These are phyloP conservation scores for Limenitis camilla DNA, from an alignment of 2,888 invertebrate species.

Conservation along the genomic window DNA sequence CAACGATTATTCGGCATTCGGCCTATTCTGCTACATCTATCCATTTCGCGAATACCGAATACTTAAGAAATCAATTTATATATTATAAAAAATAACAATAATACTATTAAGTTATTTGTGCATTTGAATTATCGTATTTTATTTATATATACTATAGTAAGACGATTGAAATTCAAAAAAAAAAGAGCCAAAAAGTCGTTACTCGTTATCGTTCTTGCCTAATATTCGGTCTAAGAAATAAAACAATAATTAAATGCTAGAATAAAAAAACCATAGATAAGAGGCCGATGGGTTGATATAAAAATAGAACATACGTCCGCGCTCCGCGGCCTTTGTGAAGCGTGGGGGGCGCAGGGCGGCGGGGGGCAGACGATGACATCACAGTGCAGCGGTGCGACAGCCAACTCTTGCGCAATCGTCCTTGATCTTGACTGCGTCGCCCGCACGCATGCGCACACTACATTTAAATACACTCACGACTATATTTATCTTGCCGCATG, in stretches of 20 bases:
- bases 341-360: conserved; percentile 34
- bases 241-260: conserved; percentile 1
- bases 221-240: neutral
- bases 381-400: conserved; percentile 68
- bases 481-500: conserved; percentile 67
- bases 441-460: conserved; percentile 61
- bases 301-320: conserved; percentile 59
- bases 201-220: too few species aligned
- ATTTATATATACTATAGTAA: too few species aligned
- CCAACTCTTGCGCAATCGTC: conserved; percentile 74
- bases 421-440: conserved; percentile 76
- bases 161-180: too few species aligned
- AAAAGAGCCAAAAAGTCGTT: too few species aligned
- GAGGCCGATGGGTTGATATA: conserved; percentile 36
- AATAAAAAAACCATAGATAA: conserved; percentile 15
- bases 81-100: too few species aligned
- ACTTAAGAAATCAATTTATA: too few species aligned
- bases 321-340: conserved; percentile 54
- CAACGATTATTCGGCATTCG: too few species aligned
- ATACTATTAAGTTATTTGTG: too few species aligned
- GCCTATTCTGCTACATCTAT: too few species aligned
- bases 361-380: conserved; percentile 68
- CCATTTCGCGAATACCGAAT: too few species aligned
- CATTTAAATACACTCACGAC: conserved; percentile 51
- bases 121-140: too few species aligned